Conservation (phyloP, 2,888 invertebrate species). For the Pegoplata infirma region DNA sequence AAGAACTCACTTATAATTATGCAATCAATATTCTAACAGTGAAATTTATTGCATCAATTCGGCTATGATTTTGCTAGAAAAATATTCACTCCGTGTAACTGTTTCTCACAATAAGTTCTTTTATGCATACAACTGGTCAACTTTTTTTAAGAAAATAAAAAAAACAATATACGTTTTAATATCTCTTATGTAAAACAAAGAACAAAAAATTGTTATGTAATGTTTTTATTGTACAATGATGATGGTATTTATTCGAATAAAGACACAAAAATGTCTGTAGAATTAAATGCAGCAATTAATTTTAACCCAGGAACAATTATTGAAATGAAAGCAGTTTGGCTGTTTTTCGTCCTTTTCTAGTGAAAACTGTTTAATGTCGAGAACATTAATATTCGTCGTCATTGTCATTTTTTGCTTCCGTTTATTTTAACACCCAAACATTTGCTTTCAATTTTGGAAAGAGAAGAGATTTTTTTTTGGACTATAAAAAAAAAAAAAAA, state of each 20-base stretch:
- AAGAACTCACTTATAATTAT: too few species aligned
- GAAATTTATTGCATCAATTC: too few species aligned
- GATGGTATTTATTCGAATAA: background rate
- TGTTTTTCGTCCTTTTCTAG: background rate
- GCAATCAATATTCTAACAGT: too few species aligned
- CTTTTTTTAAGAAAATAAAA: background rate
- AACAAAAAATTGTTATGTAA: background rate
- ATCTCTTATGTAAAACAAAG: background rate
- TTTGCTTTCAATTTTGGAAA: background rate
- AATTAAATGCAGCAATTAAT: background rate
- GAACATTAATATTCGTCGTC: background rate
- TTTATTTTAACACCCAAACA: background rate
- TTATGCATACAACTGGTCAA: background rate
- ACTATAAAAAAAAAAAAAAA: too few species aligned
- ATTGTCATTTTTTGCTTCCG: background rate
- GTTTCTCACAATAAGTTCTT: too few species aligned
- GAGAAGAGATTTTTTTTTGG: background rate
- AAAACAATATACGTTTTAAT: background rate
- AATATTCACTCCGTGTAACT: too few species aligned
- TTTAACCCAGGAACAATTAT: background rate
- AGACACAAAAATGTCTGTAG: background rate
- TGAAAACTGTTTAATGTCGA: slow-evolving; percentile 15
- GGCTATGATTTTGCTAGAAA: too few species aligned
- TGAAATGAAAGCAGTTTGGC: background rate
- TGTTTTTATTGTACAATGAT: background rate